Evolutionary conservation across 2,113 vertebrate genomes (phyloP), one percentile per base, ranked within the genome.

Genomic region (Gallinago jamesoni): DNA sequence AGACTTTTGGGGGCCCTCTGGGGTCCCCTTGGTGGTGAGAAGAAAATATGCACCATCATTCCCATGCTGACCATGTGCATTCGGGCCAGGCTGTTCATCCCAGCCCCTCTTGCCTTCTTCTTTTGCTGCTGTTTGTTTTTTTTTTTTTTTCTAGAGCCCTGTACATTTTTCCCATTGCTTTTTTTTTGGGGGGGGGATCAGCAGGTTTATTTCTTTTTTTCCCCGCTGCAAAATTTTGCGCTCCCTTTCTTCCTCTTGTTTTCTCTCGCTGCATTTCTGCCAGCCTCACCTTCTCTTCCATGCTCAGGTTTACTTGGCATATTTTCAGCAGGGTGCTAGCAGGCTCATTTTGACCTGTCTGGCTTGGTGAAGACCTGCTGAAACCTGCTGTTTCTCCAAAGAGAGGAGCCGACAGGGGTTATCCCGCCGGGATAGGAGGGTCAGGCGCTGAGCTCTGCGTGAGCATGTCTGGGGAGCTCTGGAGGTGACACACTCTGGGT

Each of bases 271-370:
- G 68, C 0, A 0, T 68, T 90, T 93, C 79, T 94, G 23, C 52
- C 35, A 67, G 59, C 68, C 27, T 96, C 43, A 68, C 48, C 56
- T 87, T 82, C 48, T 77, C 39, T 95, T 62, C 68, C 7, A 1
- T 47, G 53, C 76, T 84, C 30, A 45, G 73, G 56, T 82, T 87
- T 70, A 68, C 33, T 94, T 80, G 41, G 63, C 55, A 20, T 93
- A 31, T 93, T 94, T 93, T 93, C 76, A 59, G 43, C 3, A 4
- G 28, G 33, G 17, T 92, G 66, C 80, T 90, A 50, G 64, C 52
- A 90, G 90, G 83, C 82, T 94, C 59, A 57, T 73, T 95, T 78
- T 92, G 90, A 75, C 62, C 74, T 66, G 77, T 73, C 64, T 94
- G 73, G 50, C 91, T 79, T 1, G 1, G 55, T 47, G 77, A 81